These are phyloP conservation scores for Phalacrocorax carbo DNA, from an alignment of 2,113 vertebrate genomes.

Conservation along the genomic window DNA sequence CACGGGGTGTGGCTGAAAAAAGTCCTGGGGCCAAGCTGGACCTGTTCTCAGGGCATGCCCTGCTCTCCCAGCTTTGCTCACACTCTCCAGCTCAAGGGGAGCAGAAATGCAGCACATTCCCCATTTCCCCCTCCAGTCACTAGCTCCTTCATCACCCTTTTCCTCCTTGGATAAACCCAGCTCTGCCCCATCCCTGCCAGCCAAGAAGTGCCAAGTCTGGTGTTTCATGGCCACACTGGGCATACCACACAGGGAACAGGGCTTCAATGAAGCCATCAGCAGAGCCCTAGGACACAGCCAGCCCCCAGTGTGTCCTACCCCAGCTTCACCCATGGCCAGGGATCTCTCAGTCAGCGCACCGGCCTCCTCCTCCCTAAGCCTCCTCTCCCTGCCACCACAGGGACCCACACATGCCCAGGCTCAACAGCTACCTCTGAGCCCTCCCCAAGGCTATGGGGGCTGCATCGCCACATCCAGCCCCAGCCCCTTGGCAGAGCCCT, in stretches of 20 bases:
- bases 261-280: background rate
- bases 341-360: background rate
- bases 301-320: rapidly evolving
- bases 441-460: too few species aligned
- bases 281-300: background rate
- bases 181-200: background rate
- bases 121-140: background rate
- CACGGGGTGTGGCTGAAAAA: background rate
- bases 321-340: background rate
- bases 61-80: background rate
- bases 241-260: rapidly evolving
- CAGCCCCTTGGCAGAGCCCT: background rate
- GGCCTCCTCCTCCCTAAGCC: rapidly evolving
- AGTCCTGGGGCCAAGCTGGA: too few species aligned
- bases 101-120: background rate
- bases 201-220: background rate
- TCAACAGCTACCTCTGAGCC: background rate
- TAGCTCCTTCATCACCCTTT: background rate
- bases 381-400: background rate
- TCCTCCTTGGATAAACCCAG: rapidly evolving
- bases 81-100: rapidly evolving
- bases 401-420: background rate
- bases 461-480: background rate
- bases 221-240: rapidly evolving
- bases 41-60: background rate